These are phyloP conservation scores for Brachyistius frenatus DNA, from an alignment of 2,113 vertebrate species.

Conservation along the genomic window DNA sequence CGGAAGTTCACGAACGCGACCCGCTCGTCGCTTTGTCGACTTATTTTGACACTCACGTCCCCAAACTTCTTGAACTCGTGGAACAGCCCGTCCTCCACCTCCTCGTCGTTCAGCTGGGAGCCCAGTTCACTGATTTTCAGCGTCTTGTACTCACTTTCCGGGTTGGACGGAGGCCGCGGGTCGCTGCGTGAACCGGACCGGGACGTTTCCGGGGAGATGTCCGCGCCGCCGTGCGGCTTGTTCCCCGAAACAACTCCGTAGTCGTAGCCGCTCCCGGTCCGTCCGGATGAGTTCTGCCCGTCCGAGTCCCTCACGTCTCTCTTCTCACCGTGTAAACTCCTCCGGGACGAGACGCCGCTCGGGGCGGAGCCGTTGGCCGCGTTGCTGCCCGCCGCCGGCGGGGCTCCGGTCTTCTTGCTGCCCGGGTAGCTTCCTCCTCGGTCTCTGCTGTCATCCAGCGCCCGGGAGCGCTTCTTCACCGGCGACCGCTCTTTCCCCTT, in stretches of 20 bases:
- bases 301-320: constrained; percentile 87
- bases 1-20: constrained; percentile 97
- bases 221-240: constrained; percentile 67
- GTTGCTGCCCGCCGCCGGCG: constrained; percentile 71
- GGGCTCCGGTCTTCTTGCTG: constrained; percentile 87
- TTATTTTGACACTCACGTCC: constrained; percentile 96
- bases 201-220: constrained; percentile 67
- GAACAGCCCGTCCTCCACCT: constrained; percentile 95
- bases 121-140: constrained; percentile 96
- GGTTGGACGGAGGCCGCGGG: constrained; percentile 66
- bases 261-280: constrained; percentile 83
- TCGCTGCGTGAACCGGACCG: constrained; percentile 80
- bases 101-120: constrained; percentile 94
- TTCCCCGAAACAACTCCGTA: constrained; percentile 64
- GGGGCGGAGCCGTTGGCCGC: constrained; percentile 82
- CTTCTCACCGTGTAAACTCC: constrained; percentile 87
- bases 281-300: constrained; percentile 81
- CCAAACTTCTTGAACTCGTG: constrained; percentile 98
- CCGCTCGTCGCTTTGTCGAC: constrained; percentile 90
- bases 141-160: constrained; percentile 93
- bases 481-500: constrained; percentile 96
- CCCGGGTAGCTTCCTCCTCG: constrained; percentile 86
- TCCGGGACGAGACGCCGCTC: constrained; percentile 79
- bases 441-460: constrained; percentile 86
- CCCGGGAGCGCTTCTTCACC: constrained; percentile 92